Percentiles rank a stretch among this genome's conserved stretches.
phyloP scores from a whole-genome alignment of 2,113 vertebrate species.

The Tricholaema leucomelas region DNA sequence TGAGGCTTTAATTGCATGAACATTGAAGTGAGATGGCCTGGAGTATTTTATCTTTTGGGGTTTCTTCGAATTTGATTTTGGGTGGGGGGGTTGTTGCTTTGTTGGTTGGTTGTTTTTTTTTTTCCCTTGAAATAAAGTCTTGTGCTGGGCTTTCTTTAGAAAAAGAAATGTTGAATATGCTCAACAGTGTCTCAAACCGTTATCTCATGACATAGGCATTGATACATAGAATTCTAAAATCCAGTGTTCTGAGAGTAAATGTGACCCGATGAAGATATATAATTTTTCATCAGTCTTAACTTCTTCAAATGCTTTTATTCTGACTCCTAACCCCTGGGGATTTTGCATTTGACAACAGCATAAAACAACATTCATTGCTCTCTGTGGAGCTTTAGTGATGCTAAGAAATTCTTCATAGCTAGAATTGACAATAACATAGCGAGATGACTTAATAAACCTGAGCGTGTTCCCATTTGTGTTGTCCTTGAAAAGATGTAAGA shows the following conservation, averaged over 20 bases:
- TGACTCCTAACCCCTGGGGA: constrained; percentile 64
- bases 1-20: background rate
- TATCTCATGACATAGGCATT: background rate
- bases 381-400: constrained; percentile 72
- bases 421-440: constrained; percentile 70
- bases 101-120: background rate
- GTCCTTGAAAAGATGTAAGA: constrained; percentile 61
- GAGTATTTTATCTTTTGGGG: background rate
- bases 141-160: background rate
- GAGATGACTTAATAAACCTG: constrained; percentile 81
- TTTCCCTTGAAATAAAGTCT: background rate
- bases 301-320: constrained; percentile 68
- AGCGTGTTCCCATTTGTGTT: constrained; percentile 57
- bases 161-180: background rate
- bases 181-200: background rate
- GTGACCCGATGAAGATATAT: constrained; percentile 37
- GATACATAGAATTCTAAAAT: constrained; percentile 35
- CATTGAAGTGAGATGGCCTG: background rate
- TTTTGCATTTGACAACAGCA: constrained; percentile 71
- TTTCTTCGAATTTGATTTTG: no score
- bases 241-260: constrained; percentile 21
- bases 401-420: constrained; percentile 76
- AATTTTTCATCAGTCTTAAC: constrained; percentile 52
- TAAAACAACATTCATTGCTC: constrained; percentile 68
- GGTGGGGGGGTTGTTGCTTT: background rate